Conservation (phyloP, 1,140 invertebrate species). For the Acromyrmex echinatior region DNA sequence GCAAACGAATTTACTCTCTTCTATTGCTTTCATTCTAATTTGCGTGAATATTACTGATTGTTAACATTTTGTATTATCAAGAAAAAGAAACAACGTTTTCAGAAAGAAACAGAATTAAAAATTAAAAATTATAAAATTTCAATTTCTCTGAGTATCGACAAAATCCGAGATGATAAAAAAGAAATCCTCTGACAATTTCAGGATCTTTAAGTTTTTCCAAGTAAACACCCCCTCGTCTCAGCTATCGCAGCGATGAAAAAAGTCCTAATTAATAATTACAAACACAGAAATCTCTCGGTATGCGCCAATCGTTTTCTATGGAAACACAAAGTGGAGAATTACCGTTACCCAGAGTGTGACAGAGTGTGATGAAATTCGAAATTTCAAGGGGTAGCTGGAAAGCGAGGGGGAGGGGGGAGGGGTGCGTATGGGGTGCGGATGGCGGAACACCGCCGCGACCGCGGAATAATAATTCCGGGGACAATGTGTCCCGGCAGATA, state of each 20-base stretch:
- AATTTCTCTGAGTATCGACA: too few species aligned
- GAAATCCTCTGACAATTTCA: too few species aligned
- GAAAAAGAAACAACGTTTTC: too few species aligned
- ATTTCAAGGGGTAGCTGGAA: conserved; percentile 55
- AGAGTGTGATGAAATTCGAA: conserved; percentile 63
- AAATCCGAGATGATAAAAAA: too few species aligned
- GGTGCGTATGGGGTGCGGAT: neutral
- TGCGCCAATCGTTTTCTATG: neutral
- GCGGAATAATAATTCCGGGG: conserved; percentile 85
- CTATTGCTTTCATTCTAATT: too few species aligned
- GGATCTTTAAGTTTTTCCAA: too few species aligned
- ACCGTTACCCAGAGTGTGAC: conserved; percentile 13
- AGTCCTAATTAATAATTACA: neutral
- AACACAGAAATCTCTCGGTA: neutral
- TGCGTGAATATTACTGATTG: too few species aligned
- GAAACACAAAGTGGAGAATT: conserved; percentile 26
- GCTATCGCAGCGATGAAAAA: neutral
- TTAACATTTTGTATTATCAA: too few species aligned
- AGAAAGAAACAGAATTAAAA: too few species aligned
- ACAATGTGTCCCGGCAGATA: conserved; percentile 86
- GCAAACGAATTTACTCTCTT: too few species aligned
- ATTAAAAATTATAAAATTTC: too few species aligned
- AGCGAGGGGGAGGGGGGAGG: neutral
- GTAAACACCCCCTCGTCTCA: neutral
- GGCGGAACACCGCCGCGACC: conserved; percentile 35